Evolutionary conservation across 1,140 invertebrate species (phyloP).

Genomic region (Drosophila kohkoa): DNA sequence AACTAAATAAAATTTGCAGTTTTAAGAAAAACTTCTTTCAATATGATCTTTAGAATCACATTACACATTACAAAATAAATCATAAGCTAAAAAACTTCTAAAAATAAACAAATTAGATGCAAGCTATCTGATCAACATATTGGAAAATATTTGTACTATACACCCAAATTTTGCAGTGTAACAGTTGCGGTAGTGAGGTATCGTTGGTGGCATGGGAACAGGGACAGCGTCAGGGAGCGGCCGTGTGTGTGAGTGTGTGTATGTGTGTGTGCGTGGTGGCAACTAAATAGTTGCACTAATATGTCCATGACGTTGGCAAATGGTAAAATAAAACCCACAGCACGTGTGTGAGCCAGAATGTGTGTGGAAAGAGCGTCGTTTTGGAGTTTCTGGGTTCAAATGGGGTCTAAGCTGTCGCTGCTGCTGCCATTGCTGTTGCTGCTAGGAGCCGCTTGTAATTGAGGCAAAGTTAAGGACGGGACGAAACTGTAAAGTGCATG

Average conservation of each 20-base stretch:
- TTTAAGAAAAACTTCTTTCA: too few species aligned
- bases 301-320: slow-evolving; percentile 54
- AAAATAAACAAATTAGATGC: too few species aligned
- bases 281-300: slow-evolving; percentile 72
- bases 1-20: too few species aligned
- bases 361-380: slow-evolving; percentile 20
- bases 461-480: slow-evolving; percentile 55
- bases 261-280: slow-evolving; percentile 33
- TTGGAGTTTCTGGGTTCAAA: slow-evolving; percentile 23
- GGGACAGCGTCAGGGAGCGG: slow-evolving; percentile 1
- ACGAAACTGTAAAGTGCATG: slow-evolving; percentile 61
- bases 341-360: slow-evolving; percentile 53
- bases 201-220: not conserved
- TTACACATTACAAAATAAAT: too few species aligned
- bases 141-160: too few species aligned
- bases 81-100: not conserved
- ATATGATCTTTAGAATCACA: too few species aligned
- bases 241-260: slow-evolving; percentile 12
- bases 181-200: not conserved
- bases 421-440: not conserved
- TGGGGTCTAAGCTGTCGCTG: not conserved
- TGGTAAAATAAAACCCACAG: slow-evolving; percentile 73
- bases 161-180: slow-evolving; percentile 24
- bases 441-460: slow-evolving; percentile 51
- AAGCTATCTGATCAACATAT: too few species aligned